Evolutionary conservation across 2,888 invertebrate genomes (phyloP), one percentile per base, ranked within the genome.

Genomic region (Tinea semifulvella): DNA sequence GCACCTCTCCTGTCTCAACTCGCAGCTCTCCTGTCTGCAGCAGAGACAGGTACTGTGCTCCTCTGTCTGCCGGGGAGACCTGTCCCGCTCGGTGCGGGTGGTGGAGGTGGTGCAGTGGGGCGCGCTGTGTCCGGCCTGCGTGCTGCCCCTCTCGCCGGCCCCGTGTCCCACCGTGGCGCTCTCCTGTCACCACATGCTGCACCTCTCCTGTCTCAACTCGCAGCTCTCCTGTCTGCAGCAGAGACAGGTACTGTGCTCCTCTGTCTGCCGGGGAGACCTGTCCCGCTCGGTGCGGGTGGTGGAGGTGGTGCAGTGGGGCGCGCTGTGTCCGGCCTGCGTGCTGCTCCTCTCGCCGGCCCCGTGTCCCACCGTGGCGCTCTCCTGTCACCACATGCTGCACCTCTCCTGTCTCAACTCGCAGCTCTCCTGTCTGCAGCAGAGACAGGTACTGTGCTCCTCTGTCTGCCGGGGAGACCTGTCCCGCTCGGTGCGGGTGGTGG

Each of bases 301-400:
- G 88, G 11, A 88, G 88, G 42, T 84, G 86, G 54, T 77, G 84
- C 84, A 85, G 60, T 85, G 87, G 81, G 89, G 88, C 46, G 88
- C 88, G 46, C 80, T 87, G 47, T 89, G 88, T 61, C 88, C 88
- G 14, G 91, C 89, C 56, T 91, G 92, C 42, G 84, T 88, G 55
- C 88, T 87, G 55, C 74, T 88, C 57, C 84, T 86, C 53, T 84
- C 83, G 47, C 50, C 88, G 88, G 57, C 72, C 85, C 54, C 88
- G 28, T 85, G 88, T 46, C 86, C 88, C n/a, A 85, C 88, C 42
- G 85, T 88, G 50, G 81, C 90, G 46, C 86, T 85, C 53, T 86
- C 87, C 49, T 94, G 94, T 68, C 85, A 85, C 50, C 94, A 94
- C 73, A 83, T 89, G 65, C 84, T 93, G 68, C 94, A 94, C 68